Evolutionary conservation across 1,140 invertebrate genomes (phyloP).

Genomic region (Andrena cerasifolii): DNA sequence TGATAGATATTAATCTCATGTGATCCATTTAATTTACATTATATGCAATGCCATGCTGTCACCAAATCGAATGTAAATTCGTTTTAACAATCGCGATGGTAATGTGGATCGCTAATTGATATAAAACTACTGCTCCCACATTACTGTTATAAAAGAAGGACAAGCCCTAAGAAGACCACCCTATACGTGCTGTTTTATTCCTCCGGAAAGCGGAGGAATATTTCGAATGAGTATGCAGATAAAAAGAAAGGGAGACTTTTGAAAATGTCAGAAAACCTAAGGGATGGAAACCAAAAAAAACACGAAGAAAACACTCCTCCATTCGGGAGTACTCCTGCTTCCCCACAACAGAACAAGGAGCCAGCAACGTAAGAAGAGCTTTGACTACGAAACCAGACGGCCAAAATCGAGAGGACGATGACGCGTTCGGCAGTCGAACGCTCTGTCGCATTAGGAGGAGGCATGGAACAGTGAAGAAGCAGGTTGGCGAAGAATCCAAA

Average conservation of each 20-base stretch:
- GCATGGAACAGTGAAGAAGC: neutral
- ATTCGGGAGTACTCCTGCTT: conserved; percentile 14
- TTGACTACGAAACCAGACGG: neutral
- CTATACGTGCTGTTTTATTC: too few relatives aligned
- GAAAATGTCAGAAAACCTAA: neutral
- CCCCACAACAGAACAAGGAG: too few relatives aligned
- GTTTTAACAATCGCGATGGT: conserved; percentile 6
- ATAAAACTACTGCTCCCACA: too few relatives aligned
- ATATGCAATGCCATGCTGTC: too few relatives aligned
- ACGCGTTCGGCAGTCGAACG: neutral
- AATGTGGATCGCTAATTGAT: conserved; percentile 37
- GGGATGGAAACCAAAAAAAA: too few relatives aligned
- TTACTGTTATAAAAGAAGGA: too few relatives aligned
- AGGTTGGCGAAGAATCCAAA: neutral
- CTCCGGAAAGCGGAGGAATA: conserved; percentile 25
- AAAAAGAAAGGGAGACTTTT: neutral
- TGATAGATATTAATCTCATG: too few relatives aligned
- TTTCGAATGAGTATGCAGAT: conserved; percentile 18
- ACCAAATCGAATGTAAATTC: conserved; percentile 35
- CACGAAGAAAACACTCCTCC: neutral
- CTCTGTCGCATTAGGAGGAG: neutral
- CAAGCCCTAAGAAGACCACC: too few relatives aligned
- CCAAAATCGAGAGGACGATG: neutral
- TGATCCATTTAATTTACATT: too few relatives aligned
- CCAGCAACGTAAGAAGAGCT: neutral